Evolutionary conservation across 2,888 invertebrate species (phyloP), one percentile per base, ranked within the genome.

Genomic region (Trissoscelio sp.): DNA sequence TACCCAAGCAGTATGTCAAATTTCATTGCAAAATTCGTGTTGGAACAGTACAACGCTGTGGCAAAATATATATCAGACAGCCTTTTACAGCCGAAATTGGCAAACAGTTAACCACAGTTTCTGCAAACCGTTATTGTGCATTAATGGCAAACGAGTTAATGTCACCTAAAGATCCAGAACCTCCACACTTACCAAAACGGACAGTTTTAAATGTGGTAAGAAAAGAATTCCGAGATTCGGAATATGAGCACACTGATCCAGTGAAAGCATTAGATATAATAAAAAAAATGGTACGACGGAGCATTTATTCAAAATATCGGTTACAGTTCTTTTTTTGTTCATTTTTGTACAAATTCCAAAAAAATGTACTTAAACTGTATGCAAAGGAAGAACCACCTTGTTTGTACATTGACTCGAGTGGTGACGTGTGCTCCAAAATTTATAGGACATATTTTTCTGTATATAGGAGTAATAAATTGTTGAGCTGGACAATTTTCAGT

Each of bases 251-350:
- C 37, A 46, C 58, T 42, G 62, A 62, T 62, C 46, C 62, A 1
- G n/a, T 70, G 0, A 70, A 57, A 14, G 14, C 70, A 9, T 24
- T 70, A 18, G 1, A 9, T 4, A 16, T 69, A 7, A 46, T 66
- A 31, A 79, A 82, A 24, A 62, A 64, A 46, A 12, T 14, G 14
- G 12, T 24, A 39, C 7, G 18, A 12, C 4, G 70, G 44, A 1
- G 37, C 62, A 4, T 62, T 57, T 5, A 75, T 83, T 9, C 60
- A 73, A 48, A 60, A 62, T n/a, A 75, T 80, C 24, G 78, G 60
- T 7, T 37, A 60, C 4, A 78, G 79, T 60, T 75, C 75, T 18
- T 83, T 83, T 64, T 81, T 57, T 31, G 67, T 83, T 1, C 60
- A 74, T 31, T 83, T 81, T 53, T 66, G 60, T 12, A 69, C 82